These are phyloP conservation scores for Tachycineta bicolor DNA, from an alignment of 2,113 vertebrate species.

Conservation along the genomic window DNA sequence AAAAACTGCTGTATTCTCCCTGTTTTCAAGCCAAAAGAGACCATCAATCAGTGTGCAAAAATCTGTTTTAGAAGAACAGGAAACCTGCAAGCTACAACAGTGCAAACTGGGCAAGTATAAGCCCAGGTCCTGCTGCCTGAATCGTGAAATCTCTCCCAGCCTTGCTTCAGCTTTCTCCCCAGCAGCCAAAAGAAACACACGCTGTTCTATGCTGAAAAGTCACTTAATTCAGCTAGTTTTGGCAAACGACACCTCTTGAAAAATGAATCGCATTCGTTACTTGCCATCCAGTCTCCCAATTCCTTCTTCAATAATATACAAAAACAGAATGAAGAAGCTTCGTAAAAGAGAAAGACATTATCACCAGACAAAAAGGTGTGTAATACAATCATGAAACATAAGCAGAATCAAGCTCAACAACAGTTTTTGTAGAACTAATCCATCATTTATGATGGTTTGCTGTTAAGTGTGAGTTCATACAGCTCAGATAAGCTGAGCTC, in stretches of 20 bases:
- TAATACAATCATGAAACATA: neutral
- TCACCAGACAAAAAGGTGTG: neutral
- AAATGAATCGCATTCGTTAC: neutral
- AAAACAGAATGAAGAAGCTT: neutral
- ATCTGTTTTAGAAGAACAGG: neutral
- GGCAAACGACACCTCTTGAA: neutral
- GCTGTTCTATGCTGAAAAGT: neutral
- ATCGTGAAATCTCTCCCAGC: neutral
- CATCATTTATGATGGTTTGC: slow-evolving; percentile 10
- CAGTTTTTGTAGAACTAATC: neutral
- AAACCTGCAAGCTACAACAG: neutral
- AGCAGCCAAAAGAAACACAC: neutral
- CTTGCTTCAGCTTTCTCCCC: neutral
- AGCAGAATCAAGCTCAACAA: neutral
- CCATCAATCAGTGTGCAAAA: neutral
- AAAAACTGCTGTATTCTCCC: neutral
- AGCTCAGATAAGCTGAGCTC: neutral
- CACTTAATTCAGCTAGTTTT: neutral
- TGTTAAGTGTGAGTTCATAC: neutral
- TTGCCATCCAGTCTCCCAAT: neutral
- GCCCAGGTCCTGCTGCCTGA: neutral
- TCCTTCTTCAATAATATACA: neutral
- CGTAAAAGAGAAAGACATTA: neutral
- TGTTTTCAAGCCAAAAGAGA: neutral
- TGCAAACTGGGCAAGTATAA: neutral